phyloP scores from a whole-genome alignment of 2,113 vertebrate species.

The Mohoua ochrocephala region DNA sequence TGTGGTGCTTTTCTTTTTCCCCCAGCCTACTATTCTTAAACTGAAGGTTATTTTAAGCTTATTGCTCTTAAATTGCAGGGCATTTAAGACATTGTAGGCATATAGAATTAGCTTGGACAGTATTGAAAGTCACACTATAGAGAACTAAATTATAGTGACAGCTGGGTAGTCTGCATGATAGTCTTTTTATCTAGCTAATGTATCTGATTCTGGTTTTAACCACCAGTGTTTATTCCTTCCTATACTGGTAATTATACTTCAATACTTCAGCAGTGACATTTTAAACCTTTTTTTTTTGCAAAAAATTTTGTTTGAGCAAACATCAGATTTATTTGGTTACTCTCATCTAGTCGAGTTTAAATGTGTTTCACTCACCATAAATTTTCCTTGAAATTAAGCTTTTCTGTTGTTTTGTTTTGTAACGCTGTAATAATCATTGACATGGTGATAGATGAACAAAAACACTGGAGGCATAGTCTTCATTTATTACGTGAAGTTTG shows the following conservation, averaged over 20 bases:
- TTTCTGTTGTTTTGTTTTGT: not conserved
- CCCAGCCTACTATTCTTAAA: not conserved
- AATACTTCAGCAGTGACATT: not conserved
- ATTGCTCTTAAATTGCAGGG: not conserved
- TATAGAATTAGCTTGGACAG: not conserved
- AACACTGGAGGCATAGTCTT: not conserved
- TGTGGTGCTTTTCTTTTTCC: not conserved
- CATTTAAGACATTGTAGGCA: not conserved
- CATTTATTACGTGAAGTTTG: not conserved
- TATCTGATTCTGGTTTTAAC: not conserved
- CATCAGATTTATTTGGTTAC: not conserved
- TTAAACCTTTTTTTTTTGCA: not conserved
- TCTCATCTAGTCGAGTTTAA: not conserved
- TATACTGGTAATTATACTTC: not conserved
- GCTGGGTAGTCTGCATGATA: not conserved
- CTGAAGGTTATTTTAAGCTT: not conserved
- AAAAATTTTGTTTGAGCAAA: not conserved
- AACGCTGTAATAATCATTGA: not conserved
- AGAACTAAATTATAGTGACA: not conserved
- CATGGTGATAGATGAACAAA: not conserved
- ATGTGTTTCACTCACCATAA: not conserved
- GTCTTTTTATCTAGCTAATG: not conserved
- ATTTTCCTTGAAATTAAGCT: conserved; percentile 23
- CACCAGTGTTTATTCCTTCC: not conserved
- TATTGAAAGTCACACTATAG: not conserved